Base-by-base conservation (phyloP, 2,888 invertebrate species). In the Troides oblongomaculatus region DNA sequence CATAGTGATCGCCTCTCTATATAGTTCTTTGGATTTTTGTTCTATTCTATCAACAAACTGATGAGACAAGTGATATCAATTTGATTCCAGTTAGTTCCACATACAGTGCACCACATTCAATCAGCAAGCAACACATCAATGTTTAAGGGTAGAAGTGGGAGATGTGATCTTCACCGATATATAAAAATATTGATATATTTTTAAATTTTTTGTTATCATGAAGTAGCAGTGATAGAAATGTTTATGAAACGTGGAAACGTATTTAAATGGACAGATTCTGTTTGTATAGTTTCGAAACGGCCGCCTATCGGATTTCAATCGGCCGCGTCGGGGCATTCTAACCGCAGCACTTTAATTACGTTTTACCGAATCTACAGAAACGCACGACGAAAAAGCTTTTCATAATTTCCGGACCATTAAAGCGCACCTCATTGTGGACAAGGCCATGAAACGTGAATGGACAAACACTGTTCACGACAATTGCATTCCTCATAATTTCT, bases 371-470 rank as follows among this genome's bases (percentile, higher is more conserved):
- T 83, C 78, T 69, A 68, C 75, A 82, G 76, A 77, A 75, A 78
- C 74, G 76, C 75, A 83, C 80, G 81, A 85, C 85, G 53, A n/a
- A 85, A 85, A 83, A 83, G 76, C 79, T 81, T 78, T 84, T 82
- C 46, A 84, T 84, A 87, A 88, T 91, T 89, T 90, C 90, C 89
- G 88, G 86, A 82, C 85, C 86, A 85, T 85, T 88, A 87, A 85
- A 82, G 80, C 84, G 76, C 82, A 83, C 81, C 82, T 86, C 81
- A 81, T 78, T 83, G 80, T 78, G 76, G 74, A 80, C 91, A 91
- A 91, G 91, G 91, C 83, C 89, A 78, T 72, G 72, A 72, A 78
- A 79, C 81, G 85, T 82, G 89, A 89, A 86, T 80, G 88, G 86
- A 77, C 82, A 74, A 69, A 71, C 73, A 72, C 74, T 72, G 80